Evolutionary conservation across 2,113 vertebrate genomes (phyloP).

Genomic region (Alexandromys fortis): DNA sequence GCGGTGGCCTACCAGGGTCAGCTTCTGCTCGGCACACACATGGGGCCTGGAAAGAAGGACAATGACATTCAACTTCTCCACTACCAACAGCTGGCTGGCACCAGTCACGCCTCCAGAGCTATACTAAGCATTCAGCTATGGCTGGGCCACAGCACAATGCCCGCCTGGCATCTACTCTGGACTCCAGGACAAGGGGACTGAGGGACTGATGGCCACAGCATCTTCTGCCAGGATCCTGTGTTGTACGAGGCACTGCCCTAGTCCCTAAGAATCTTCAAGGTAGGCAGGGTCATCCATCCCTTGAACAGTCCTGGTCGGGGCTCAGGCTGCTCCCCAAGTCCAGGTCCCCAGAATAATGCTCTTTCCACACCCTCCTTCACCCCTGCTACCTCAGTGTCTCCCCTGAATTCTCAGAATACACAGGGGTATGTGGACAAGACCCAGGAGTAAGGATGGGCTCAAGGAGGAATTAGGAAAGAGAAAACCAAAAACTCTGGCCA

Average conservation of each 20-base stretch:
- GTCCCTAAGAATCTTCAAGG: neutral
- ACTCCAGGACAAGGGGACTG: accelerated
- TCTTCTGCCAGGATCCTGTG: neutral
- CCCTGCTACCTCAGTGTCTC: neutral
- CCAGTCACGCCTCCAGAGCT: accelerated
- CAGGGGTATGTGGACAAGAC: accelerated
- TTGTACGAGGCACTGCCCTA: accelerated
- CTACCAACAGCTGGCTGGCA: neutral
- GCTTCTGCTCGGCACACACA: constrained; percentile 90
- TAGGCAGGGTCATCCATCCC: neutral
- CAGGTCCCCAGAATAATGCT: accelerated
- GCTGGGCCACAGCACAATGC: neutral
- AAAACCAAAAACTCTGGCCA: neutral
- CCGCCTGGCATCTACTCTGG: neutral
- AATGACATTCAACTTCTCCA: neutral
- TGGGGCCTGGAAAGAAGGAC: constrained; percentile 89
- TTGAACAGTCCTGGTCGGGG: neutral
- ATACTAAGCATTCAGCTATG: accelerated
- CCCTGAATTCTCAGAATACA: neutral
- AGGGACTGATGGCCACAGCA: neutral
- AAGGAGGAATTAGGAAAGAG: accelerated
- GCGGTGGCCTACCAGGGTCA: constrained; percentile 89
- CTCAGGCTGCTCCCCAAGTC: neutral
- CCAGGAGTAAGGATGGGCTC: no score
- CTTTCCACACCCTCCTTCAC: accelerated